Percentiles rank a stretch among this genome's conserved stretches.
Evolutionary conservation across 1,140 invertebrate genomes (phyloP).

Genomic region (Frieseomelitta varia): DNA sequence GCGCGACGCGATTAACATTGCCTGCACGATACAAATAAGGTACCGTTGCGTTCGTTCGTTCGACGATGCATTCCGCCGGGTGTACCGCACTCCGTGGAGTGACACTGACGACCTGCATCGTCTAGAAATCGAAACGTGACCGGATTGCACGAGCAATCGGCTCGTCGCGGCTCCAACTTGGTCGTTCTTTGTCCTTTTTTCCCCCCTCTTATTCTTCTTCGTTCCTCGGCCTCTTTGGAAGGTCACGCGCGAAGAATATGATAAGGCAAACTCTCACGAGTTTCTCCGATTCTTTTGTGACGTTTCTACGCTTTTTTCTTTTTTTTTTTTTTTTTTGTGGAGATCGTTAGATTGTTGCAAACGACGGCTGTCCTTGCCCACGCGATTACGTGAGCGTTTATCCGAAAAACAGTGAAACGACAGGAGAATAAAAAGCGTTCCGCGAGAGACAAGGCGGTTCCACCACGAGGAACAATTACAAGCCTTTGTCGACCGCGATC

Average conservation of each 20-base stretch:
- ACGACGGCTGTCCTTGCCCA: too few species aligned
- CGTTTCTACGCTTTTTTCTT: too few species aligned
- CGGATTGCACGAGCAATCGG: neutral
- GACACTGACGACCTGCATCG: conserved; percentile 57
- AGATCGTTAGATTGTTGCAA: too few species aligned
- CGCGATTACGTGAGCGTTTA: neutral
- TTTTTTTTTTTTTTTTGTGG: too few species aligned
- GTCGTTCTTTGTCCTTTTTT: neutral
- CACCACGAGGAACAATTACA: conserved; percentile 11
- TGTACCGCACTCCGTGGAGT: conserved; percentile 20
- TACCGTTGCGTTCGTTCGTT: conserved; percentile 55
- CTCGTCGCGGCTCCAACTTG: neutral
- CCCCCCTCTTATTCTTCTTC: too few species aligned
- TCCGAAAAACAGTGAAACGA: neutral
- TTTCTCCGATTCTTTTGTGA: too few species aligned
- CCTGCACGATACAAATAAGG: conserved; percentile 52
- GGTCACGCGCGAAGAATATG: too few species aligned
- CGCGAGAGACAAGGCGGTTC: conserved; percentile 9
- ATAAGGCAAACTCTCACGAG: too few species aligned
- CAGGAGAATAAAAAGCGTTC: neutral
- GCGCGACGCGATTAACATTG: conserved; percentile 44
- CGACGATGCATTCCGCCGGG: conserved; percentile 31
- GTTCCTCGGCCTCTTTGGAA: too few species aligned
- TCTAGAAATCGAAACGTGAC: conserved; percentile 59
- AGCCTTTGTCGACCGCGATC: conserved; percentile 39